These are phyloP conservation scores for Caenorhabditis virilis DNA, from an alignment of 2,888 invertebrate genomes.

Conservation along the genomic window DNA sequence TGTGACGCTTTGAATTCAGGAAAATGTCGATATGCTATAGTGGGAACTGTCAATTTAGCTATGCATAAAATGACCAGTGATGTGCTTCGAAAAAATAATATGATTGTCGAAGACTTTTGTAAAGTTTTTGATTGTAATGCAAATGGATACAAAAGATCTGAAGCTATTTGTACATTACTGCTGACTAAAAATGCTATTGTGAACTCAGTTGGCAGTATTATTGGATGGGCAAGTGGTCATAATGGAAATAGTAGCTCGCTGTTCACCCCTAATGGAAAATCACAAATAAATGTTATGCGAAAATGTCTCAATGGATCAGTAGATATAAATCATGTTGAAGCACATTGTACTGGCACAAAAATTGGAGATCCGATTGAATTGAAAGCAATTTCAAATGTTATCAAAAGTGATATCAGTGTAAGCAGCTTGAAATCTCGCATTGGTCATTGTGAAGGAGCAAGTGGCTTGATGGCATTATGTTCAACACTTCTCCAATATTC, in stretches of 20 bases:
- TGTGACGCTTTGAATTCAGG: slow-evolving; percentile 75
- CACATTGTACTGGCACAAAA: slow-evolving; percentile 65
- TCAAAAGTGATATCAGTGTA: slow-evolving; percentile 13
- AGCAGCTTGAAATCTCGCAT: slow-evolving; percentile 53
- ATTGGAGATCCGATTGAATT: slow-evolving; percentile 64
- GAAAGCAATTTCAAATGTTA: slow-evolving; percentile 34
- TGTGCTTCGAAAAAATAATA: slow-evolving; percentile 60
- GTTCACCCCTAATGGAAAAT: slow-evolving; percentile 55
- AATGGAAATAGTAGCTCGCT: slow-evolving; percentile 64
- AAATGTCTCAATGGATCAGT: slow-evolving; percentile 14
- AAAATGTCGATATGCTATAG: slow-evolving; percentile 57
- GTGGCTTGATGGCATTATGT: slow-evolving; percentile 53
- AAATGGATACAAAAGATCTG: slow-evolving; percentile 68
- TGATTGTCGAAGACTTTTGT: slow-evolving; percentile 57
- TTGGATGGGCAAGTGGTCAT: slow-evolving; percentile 50
- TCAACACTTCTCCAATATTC: slow-evolving; percentile 17
- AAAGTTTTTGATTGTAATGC: slow-evolving; percentile 67
- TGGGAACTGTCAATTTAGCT: slow-evolving; percentile 65
- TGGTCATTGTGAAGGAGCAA: slow-evolving; percentile 61
- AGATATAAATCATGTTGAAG: slow-evolving; percentile 51
- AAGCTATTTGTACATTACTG: slow-evolving; percentile 54
- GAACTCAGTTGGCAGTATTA: slow-evolving; percentile 8
- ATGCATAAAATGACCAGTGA: slow-evolving; percentile 60
- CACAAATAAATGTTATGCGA: slow-evolving; percentile 50
- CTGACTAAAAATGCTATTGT: slow-evolving; percentile 12